These are phyloP conservation scores for Bembecia ichneumoniformis DNA, from an alignment of 2,888 invertebrate species.

Conservation along the genomic window DNA sequence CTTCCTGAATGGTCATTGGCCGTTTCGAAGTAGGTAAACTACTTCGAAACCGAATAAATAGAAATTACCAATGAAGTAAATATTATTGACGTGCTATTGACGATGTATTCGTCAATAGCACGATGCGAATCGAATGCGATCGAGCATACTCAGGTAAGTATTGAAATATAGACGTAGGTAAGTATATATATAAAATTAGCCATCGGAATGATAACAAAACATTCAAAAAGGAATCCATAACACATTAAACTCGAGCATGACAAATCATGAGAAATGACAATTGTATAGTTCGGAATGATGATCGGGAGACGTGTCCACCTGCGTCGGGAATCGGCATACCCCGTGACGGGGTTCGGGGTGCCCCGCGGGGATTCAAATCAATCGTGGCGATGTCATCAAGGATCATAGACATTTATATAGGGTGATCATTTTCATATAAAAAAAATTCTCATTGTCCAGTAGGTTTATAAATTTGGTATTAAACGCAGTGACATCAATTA, in stretches of 20 bases:
- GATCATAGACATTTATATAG: conserved; percentile 13
- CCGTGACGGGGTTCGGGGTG: conserved; percentile 6
- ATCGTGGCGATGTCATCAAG: conserved; percentile 25
- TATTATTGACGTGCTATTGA: too few relatives aligned
- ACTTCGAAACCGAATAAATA: too few relatives aligned
- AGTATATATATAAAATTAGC: background rate
- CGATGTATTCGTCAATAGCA: too few relatives aligned
- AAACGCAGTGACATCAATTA: too few relatives aligned
- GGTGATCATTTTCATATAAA: too few relatives aligned
- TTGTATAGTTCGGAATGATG: conserved; percentile 33
- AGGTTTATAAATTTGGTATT: too few relatives aligned
- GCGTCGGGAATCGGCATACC: conserved; percentile 14
- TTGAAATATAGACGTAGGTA: background rate
- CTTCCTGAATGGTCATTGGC: too few relatives aligned
- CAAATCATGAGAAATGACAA: conserved; percentile 43
- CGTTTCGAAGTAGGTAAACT: too few relatives aligned
- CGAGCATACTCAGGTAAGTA: too few relatives aligned
- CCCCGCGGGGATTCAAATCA: conserved; percentile 22
- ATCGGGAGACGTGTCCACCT: conserved; percentile 14
- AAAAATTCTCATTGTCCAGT: too few relatives aligned
- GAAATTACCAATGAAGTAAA: too few relatives aligned
- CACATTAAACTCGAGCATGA: conserved; percentile 21
- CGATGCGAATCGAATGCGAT: too few relatives aligned
- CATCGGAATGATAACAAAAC: background rate
- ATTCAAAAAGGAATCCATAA: background rate